phyloP scores from a whole-genome alignment of 2,888 invertebrate genomes.

The Eupsilia transversa region DNA sequence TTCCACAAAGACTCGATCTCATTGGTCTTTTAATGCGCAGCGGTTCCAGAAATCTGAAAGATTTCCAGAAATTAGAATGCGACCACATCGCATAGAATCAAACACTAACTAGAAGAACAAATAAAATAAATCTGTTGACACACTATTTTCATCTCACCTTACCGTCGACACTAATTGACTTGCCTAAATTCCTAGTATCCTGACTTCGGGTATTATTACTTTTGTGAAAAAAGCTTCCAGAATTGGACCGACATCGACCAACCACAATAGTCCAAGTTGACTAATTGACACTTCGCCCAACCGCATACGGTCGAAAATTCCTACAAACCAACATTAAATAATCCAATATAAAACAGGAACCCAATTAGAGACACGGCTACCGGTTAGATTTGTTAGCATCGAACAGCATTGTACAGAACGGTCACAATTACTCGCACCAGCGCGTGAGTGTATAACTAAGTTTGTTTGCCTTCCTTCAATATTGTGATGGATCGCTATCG shows the following conservation, averaged over 20 bases:
- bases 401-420: conserved; percentile 13
- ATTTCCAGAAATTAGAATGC: background rate
- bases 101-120: background rate
- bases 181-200: conserved; percentile 10
- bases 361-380: conserved; percentile 22
- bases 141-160: background rate
- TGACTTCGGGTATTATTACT: background rate
- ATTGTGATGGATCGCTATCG: conserved; percentile 47
- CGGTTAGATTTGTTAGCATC: conserved; percentile 29
- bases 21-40: background rate
- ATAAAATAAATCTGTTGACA: background rate
- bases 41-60: background rate
- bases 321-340: conserved; percentile 5
- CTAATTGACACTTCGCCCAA: conserved; percentile 21
- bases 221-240: background rate
- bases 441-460: conserved; percentile 50
- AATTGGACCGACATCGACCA: background rate
- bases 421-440: conserved; percentile 62
- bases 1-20: conserved; percentile 11
- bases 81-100: background rate
- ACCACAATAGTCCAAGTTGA: conserved; percentile 8
- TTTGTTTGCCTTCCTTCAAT: conserved; percentile 44
- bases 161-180: background rate
- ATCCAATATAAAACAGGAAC: conserved; percentile 30
- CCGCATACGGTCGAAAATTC: conserved; percentile 4